Evolutionary conservation across 1,140 invertebrate genomes (phyloP), one percentile per base, ranked within the genome.

Genomic region (Lepidostoma basale): DNA sequence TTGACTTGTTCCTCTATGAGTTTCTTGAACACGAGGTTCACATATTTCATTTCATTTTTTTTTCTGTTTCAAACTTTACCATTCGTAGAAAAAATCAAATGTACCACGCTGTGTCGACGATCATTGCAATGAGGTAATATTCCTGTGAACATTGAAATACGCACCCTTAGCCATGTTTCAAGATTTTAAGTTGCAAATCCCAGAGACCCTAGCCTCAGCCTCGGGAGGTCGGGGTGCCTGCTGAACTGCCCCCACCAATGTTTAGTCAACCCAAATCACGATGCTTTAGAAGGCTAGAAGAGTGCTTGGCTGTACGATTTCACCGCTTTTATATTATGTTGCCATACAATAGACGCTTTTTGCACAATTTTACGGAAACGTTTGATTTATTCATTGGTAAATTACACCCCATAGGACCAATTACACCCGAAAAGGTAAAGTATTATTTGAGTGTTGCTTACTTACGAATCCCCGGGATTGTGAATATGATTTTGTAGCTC

Each of bases 41-140:
- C 30, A 56, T 36, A 18, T 56, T 30, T 56, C 26, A 56, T 49
- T 49, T 49, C n/a, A 25, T n/a, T 49, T 49, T 66, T 72, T 72
- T 73, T 68, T 69, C 64, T 74, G 66, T 73, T 70, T 65, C 68
- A 70, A 66, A 62, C 68, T 36, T 67, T 67, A 67, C 65, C 70
- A 62, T 70, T 58, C 64, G 44, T 70, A 88, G 88, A 88, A 89
- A 89, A 85, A 88, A 91, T 86, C 88, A 90, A 89, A 94, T 95
- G 91, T 94, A 94, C 87, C 91, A 93, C 85, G 92, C 92, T 77
- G 92, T 95, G 77, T 94, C 92, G 69, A 92, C 92, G 78, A 92
- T 95, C 80, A 92, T 95, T 81, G 89, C 91, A 74, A 92, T 94
- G 90, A 95, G 92, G 92, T 95, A 93, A 90, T 74, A 64, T 14